These are phyloP conservation scores for Diabrotica virgifera DNA, from an alignment of 1,140 invertebrate genomes.

Conservation along the genomic window DNA sequence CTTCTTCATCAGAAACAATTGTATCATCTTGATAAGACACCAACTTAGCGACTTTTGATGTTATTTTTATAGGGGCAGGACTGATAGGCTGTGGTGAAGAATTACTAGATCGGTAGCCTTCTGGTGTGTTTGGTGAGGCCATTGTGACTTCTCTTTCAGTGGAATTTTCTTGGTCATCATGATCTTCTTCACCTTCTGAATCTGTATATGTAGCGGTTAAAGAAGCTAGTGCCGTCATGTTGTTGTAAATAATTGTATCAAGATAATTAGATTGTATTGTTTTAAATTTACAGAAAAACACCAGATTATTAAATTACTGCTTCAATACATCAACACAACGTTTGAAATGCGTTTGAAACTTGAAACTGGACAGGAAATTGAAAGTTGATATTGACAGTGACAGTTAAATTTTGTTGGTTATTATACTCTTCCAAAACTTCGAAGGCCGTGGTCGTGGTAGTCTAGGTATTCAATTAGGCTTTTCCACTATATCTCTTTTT, in stretches of 20 bases:
- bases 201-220: constrained; percentile 80
- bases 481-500: no score
- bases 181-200: constrained; percentile 77
- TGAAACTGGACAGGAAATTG: no score
- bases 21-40: constrained; percentile 80
- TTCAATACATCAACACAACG: no score
- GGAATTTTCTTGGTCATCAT: constrained; percentile 49
- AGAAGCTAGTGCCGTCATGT: constrained; percentile 62
- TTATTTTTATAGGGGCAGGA: constrained; percentile 38
- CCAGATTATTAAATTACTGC: no score
- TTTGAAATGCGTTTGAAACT: no score
- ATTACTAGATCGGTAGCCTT: constrained; percentile 45
- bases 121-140: constrained; percentile 48
- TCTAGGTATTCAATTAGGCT: no score
- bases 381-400: no score
- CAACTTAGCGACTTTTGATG: constrained; percentile 48
- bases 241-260: not conserved
- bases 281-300: no score
- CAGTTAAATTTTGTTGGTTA: no score
- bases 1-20: constrained; percentile 75
- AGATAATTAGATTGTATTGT: no score
- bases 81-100: constrained; percentile 47
- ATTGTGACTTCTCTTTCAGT: not conserved
- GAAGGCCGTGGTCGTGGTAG: no score
- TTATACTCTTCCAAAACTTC: no score